These are phyloP conservation scores for Halcyon smyrnensis DNA, from an alignment of 2,797 vertebrate species.

Conservation along the genomic window DNA sequence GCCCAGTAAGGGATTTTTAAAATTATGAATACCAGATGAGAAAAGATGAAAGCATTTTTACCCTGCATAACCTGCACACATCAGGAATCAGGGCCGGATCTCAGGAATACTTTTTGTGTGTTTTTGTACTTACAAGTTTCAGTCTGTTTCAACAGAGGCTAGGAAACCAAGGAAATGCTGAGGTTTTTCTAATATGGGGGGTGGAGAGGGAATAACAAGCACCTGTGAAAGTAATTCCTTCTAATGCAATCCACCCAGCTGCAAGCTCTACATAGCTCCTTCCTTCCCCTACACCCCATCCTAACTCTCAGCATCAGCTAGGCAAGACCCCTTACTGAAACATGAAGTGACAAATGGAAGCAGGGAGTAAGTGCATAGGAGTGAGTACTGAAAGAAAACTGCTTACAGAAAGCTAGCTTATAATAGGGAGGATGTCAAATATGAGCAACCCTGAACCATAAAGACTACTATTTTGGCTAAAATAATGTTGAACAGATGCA, in stretches of 20 bases:
- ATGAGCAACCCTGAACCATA: background rate
- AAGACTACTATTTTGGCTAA: background rate
- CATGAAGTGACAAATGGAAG: background rate
- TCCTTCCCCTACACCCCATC: background rate
- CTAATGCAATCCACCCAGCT: background rate
- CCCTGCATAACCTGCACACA: slow-evolving; percentile 22
- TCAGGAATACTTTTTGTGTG: background rate
- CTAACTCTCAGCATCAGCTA: background rate
- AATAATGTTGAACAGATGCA: background rate
- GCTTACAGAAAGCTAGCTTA: background rate
- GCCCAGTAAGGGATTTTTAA: background rate
- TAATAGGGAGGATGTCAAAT: background rate
- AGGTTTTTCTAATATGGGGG: background rate
- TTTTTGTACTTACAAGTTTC: background rate
- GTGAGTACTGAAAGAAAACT: background rate
- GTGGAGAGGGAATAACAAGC: background rate
- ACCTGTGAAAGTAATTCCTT: background rate
- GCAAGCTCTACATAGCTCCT: background rate
- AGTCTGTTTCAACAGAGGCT: background rate
- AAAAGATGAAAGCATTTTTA: slow-evolving; percentile 59
- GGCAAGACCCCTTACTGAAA: background rate
- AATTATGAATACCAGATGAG: slow-evolving; percentile 54
- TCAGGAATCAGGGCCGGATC: background rate
- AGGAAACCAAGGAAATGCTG: background rate
- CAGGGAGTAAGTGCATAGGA: background rate